Percentiles rank a stretch among this genome's conserved stretches.
Conservation (phyloP, 2,113 vertebrate genomes). For the Amphilophus citrinellus region DNA sequence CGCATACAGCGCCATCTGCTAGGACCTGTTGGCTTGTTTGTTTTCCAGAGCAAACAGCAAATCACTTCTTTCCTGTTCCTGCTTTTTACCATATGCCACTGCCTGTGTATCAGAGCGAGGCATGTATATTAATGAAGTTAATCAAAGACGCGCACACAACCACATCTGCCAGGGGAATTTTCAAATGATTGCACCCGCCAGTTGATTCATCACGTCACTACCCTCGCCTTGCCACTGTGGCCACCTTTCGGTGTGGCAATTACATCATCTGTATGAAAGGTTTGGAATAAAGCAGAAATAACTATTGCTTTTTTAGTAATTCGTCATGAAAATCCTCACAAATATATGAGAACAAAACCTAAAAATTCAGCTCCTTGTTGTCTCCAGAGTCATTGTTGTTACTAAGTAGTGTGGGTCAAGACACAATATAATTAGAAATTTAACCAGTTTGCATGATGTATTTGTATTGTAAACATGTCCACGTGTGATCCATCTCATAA, state of each 20-base stretch:
- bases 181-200: constrained; percentile 57
- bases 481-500: background rate
- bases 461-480: background rate
- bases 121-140: constrained; percentile 98
- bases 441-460: background rate
- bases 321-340: background rate
- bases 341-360: background rate
- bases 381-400: background rate
- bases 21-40: constrained; percentile 99
- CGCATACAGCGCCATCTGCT: constrained; percentile 92
- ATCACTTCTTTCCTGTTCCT: constrained; percentile 96
- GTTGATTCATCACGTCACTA: constrained; percentile 59
- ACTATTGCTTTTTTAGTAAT: background rate
- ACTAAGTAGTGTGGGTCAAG: background rate
- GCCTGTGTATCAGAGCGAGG: constrained; percentile 91
- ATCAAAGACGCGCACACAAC: constrained; percentile 84
- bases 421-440: background rate
- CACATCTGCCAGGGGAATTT: constrained; percentile 76
- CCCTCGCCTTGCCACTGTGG: constrained; percentile 23
- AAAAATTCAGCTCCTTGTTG: background rate
- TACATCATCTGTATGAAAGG: background rate
- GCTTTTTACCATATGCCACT: constrained; percentile 97
- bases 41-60: constrained; percentile 99
- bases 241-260: constrained; percentile 19
- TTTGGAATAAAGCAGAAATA: background rate